Evolutionary conservation across 1,140 invertebrate species (phyloP).

Genomic region (Bombyx mandarina): DNA sequence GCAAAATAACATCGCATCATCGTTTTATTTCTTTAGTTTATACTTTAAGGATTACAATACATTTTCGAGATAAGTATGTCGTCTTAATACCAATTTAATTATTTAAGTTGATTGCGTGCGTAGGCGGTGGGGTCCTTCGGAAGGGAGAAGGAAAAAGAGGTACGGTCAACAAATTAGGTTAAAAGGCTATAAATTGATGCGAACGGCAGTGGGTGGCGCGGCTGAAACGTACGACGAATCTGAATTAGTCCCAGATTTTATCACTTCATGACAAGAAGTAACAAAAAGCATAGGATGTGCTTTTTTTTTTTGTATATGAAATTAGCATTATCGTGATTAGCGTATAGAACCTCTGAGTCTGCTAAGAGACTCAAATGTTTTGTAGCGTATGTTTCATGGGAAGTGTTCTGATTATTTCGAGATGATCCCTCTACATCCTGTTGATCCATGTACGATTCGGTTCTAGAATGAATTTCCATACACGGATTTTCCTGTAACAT

Average conservation of each 20-base stretch:
- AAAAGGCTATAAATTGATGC: conserved; percentile 68
- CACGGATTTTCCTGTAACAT: no score
- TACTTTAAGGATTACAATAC: conserved; percentile 16
- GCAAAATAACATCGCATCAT: conserved; percentile 22
- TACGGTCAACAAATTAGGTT: conserved; percentile 61
- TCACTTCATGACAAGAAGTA: conserved; percentile 56
- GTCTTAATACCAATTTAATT: conserved; percentile 31
- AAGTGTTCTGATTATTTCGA: no score
- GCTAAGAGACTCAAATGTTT: no score
- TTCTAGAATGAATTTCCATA: no score
- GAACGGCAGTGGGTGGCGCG: conserved; percentile 59
- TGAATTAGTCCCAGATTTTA: conserved; percentile 64
- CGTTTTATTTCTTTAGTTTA: no score
- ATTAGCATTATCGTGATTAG: no score
- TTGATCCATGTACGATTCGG: no score
- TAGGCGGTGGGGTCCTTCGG: conserved; percentile 23
- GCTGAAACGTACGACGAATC: conserved; percentile 36
- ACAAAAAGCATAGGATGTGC: conserved; percentile 6
- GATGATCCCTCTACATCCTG: no score
- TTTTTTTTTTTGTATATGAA: no score
- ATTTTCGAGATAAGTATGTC: conserved; percentile 27
- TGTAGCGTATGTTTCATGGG: no score
- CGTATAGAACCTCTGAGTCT: no score
- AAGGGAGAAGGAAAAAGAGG: conserved; percentile 13
- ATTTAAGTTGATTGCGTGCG: conserved; percentile 26